Evolutionary conservation across 2,888 invertebrate genomes (phyloP).

Genomic region (Craniophora ligustri): DNA sequence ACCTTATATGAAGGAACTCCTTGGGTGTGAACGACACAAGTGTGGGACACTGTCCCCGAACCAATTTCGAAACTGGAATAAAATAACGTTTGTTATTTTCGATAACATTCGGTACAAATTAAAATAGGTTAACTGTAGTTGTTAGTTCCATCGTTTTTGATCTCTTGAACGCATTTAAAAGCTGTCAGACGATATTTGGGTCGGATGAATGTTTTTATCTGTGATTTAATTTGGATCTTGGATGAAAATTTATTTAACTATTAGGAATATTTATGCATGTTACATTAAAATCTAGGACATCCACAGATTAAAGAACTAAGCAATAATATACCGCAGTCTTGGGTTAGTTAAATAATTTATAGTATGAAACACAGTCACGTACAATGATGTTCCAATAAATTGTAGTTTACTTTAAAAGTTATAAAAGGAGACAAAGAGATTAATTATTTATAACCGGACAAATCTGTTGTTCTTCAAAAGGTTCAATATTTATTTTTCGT

Average conservation of each 20-base stretch:
- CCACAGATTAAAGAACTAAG: no score
- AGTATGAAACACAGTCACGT: no score
- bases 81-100: conserved; percentile 23
- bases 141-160: conserved; percentile 34
- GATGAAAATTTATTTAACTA: conserved; percentile 29
- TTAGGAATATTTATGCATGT: conserved; percentile 21
- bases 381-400: no score
- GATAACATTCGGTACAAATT: conserved; percentile 13
- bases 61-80: conserved; percentile 26
- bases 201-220: conserved; percentile 39
- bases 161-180: conserved; percentile 18
- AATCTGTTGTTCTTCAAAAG: no score
- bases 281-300: not conserved
- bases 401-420: no score
- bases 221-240: conserved; percentile 7
- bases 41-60: conserved; percentile 12
- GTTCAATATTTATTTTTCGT: no score
- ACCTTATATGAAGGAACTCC: conserved; percentile 1
- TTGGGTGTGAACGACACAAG: conserved; percentile 13
- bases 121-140: conserved; percentile 41
- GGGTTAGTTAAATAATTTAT: no score
- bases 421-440: no score
- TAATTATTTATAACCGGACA: no score
- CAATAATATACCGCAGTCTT: no score
- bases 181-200: conserved; percentile 43